Base-by-base conservation (phyloP, 2,797 vertebrate genomes). In the Scolopax bukidnonensis region DNA sequence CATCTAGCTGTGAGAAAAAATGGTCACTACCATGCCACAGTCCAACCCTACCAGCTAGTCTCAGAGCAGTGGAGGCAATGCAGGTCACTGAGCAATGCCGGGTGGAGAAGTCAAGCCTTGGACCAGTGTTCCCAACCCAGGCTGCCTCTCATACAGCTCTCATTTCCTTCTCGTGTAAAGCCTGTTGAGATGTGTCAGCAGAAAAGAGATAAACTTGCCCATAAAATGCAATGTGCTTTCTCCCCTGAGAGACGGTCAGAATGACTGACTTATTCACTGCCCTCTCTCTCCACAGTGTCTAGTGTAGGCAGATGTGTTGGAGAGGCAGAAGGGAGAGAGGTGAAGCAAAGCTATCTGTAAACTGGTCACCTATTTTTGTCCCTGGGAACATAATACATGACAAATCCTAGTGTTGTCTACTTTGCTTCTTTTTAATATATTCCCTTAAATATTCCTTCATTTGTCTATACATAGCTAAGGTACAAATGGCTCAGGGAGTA, bases 21-120 rank as follows among this genome's bases (percentile, higher is more conserved):
- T 2, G n/a, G 19, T 32, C 30, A 7, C 5, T 23, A 4, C 8
- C 30, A 13, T 0, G 2, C 11, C 3, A 3, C 1, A 3, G 21
- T 27, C 30, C 1, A 1, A 33, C 1, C 5, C 33, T 33, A 60
- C 25, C 69, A 43, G 21, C 25, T 23, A 23, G 33, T 14, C 30
- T 68, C 12, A 2, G 36, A 36, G 30, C 40, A 25, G 28, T 2
- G 28, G 28, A 28, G 40, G 8, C 23, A 50, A 32, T 1, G n/a
- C 2, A 4, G 24, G 11, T 6, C 79, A 36, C 33, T 16, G 33
- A 43, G n/a, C 47, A 45, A 21, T 4, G 25, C 13, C 3, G 5
- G 32, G 16, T 32, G 36, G 25, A 51, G 57, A 32, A 74, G 38
- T 7, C 56, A 65, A 73, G 24, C 20, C 30, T 61, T 16, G 24